A percentile compares a stretch with the other conserved stretches of the same genome.
Conservation (phyloP, 2,888 invertebrate genomes). For the Ormyrus rosae region DNA sequence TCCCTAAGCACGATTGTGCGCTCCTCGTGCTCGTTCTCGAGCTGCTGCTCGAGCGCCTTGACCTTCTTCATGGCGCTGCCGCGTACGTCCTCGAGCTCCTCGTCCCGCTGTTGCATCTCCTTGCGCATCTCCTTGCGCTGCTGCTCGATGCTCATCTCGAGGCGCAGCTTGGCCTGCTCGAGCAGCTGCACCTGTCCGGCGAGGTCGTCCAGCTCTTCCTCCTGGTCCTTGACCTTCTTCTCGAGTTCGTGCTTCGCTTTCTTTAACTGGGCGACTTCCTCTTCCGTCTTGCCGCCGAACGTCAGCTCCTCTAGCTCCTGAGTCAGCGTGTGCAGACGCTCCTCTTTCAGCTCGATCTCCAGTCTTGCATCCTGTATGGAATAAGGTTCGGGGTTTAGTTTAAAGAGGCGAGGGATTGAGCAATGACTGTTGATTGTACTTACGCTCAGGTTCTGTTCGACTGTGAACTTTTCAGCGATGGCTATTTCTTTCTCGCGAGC, state of each 20-base stretch:
- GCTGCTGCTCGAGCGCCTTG: conserved; percentile 91
- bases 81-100: conserved; percentile 94
- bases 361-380: conserved; percentile 85
- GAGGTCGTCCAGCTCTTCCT: conserved; percentile 96
- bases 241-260: conserved; percentile 92
- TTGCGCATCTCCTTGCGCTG: conserved; percentile 92
- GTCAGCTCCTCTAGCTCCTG: conserved; percentile 92
- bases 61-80: conserved; percentile 94
- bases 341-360: conserved; percentile 93
- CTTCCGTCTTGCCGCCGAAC: conserved; percentile 87
- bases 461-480: conserved; percentile 89
- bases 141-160: conserved; percentile 96
- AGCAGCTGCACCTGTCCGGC: conserved; percentile 93
- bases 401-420: too few relatives aligned
- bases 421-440: conserved; percentile 69
- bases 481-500: conserved; percentile 90
- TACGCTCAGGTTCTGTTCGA: conserved; percentile 91
- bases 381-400: neutral
- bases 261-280: conserved; percentile 89
- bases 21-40: conserved; percentile 96
- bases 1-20: conserved; percentile 90
- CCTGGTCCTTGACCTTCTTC: conserved; percentile 89
- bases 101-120: conserved; percentile 93
- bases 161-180: conserved; percentile 93
- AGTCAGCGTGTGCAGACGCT: conserved; percentile 86